Evolutionary conservation across 1,140 invertebrate species (phyloP), one percentile per base, ranked within the genome.

Genomic region (Aricia agestis): DNA sequence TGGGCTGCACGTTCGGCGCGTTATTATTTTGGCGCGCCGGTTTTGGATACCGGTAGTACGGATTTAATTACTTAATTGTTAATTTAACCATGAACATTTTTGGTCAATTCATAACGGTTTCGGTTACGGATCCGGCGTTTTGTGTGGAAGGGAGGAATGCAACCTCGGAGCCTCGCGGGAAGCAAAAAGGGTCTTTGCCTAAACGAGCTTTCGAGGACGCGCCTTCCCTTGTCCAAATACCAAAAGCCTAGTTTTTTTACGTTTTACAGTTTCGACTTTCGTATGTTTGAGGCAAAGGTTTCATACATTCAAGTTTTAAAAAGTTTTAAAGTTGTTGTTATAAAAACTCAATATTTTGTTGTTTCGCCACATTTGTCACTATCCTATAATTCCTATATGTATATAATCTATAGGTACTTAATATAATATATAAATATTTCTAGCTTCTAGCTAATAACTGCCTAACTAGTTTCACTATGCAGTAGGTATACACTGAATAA

Each of bases 171-270:
- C 76, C 81, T 71, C 81, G 73, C 82, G 81, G 80, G 84, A 84
- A 79, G 78, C 81, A 86, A 84, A 87, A 89, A 89, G 82, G 5
- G 82, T 82, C 78, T 72, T 78, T 81, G 82, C 71, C 79, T 82
- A 86, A 84, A 84, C 84, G 85, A 86, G 74, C 76, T 81, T 77
- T 72, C 67, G 75, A 75, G 83, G 81, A 82, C 79, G 85, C 81
- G 76, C 76, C 81, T 82, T 80, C 78, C 74, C 78, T 81, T 82
- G 78, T 76, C 79, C 81, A 84, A 84, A 82, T 78, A 76, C 76
- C 83, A 80, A 81, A 79, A 77, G 6, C 10, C 45, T 52, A 13
- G 45, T 52, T 52, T 52, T 25, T 25, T 52, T 52, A 52, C 13
- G 45, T 52, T 52, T 52, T 52, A 13, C 45, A 13, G 45, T 52